phyloP scores from a whole-genome alignment of 2,888 invertebrate genomes.

The Eupithecia inturbata region DNA sequence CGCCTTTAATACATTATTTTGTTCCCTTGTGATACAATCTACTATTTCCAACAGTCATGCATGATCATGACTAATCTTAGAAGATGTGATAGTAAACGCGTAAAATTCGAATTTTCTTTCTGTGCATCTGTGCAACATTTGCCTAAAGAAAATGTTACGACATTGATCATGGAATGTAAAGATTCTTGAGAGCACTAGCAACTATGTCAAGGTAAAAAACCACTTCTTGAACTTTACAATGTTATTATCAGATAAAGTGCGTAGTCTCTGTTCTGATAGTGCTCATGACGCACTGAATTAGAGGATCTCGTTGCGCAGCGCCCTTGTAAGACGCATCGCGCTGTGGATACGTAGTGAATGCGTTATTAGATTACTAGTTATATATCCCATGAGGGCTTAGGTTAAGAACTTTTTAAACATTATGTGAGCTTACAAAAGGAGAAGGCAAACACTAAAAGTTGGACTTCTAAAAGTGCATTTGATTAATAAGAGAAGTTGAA shows the following conservation, averaged over 20 bases:
- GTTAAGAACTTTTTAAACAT: slow-evolving; percentile 1
- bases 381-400: not conserved
- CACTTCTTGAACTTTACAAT: not conserved
- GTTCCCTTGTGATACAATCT: too few species aligned
- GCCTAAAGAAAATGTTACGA: not conserved
- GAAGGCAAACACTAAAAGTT: not conserved
- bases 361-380: not conserved
- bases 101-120: not conserved
- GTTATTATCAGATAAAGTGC: not conserved
- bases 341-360: not conserved
- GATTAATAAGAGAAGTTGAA: not conserved
- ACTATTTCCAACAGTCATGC: too few species aligned
- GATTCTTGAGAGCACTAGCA: not conserved
- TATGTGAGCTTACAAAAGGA: slow-evolving; percentile 13
- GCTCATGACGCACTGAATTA: not conserved
- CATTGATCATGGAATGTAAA: not conserved
- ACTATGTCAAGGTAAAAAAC: not conserved
- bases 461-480: not conserved
- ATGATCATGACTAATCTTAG: too few species aligned
- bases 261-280: not conserved
- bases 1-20: too few species aligned
- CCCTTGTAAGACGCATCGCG: not conserved
- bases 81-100: not conserved
- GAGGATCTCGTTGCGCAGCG: not conserved
- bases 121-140: too few species aligned